Conservation (phyloP, 2,888 invertebrate genomes). For the Aromia moschata region DNA sequence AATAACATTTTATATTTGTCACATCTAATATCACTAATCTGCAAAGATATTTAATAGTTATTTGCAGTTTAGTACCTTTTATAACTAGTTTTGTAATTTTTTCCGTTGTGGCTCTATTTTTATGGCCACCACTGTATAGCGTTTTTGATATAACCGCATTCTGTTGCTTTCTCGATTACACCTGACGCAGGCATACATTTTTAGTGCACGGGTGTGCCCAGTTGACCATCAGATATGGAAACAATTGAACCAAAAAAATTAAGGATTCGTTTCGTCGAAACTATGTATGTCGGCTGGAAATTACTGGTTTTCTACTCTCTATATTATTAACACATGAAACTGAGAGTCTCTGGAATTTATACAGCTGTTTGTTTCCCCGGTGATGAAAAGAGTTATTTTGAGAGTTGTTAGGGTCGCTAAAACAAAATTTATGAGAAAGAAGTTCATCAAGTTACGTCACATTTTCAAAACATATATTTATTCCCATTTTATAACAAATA, state of each 20-base stretch:
- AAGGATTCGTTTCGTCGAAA: constrained; percentile 6
- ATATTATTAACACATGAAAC: constrained; percentile 3
- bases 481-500: too few relatives aligned
- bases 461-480: too few relatives aligned
- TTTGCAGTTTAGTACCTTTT: too few relatives aligned
- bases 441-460: too few relatives aligned
- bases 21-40: too few relatives aligned
- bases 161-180: constrained; percentile 10
- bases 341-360: too few relatives aligned
- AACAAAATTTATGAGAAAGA: too few relatives aligned
- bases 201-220: background rate
- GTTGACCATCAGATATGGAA: background rate
- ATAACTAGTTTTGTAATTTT: background rate
- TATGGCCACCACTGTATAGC: background rate
- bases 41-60: too few relatives aligned
- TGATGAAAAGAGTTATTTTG: too few relatives aligned
- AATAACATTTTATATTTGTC: too few relatives aligned
- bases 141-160: constrained; percentile 2
- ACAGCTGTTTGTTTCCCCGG: too few relatives aligned
- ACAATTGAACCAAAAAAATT: constrained; percentile 6
- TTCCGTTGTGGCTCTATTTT: background rate
- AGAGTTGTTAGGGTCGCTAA: too few relatives aligned
- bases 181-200: background rate
- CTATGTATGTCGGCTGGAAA: background rate
- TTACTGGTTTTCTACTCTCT: constrained; percentile 9